Conservation (phyloP, 1,140 invertebrate species). For the Caerostris extrusa region DNA sequence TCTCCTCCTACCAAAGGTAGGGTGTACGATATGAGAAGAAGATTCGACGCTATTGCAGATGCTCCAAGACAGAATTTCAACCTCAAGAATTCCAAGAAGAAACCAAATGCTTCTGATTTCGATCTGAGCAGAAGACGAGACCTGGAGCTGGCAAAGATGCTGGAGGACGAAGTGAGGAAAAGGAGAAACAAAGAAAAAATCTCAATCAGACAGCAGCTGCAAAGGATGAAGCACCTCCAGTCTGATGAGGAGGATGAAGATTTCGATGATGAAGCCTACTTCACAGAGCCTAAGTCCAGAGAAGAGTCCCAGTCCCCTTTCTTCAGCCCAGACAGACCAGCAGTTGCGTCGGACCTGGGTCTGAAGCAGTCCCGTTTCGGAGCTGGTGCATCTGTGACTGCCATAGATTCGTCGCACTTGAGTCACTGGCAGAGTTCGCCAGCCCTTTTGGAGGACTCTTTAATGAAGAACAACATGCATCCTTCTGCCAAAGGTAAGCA, state of each 20-base stretch:
- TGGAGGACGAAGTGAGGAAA: conserved; percentile 88
- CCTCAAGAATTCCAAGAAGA: conserved; percentile 45
- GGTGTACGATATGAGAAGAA: conserved; percentile 50
- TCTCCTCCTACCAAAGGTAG: conserved; percentile 67
- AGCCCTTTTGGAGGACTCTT: conserved; percentile 45
- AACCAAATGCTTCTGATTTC: neutral
- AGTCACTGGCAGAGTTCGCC: conserved; percentile 71
- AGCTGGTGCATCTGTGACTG: neutral
- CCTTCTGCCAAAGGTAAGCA: conserved; percentile 49
- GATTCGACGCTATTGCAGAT: conserved; percentile 45
- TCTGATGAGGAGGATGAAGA: conserved; percentile 61
- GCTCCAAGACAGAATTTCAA: neutral
- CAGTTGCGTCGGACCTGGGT: neutral
- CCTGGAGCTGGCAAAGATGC: conserved; percentile 84
- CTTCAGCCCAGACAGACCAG: conserved; percentile 8
- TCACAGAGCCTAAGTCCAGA: conserved; percentile 69
- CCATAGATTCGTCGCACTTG: neutral
- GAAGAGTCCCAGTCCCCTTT: conserved; percentile 65
- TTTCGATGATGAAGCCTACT: conserved; percentile 65
- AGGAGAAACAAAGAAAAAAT: conserved; percentile 89
- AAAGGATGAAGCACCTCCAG: conserved; percentile 55
- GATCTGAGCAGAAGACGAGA: conserved; percentile 56
- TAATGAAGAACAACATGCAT: conserved; percentile 12
- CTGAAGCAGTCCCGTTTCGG: conserved; percentile 3
- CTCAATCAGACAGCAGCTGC: conserved; percentile 86